These are phyloP conservation scores for Labeo rohita DNA, from an alignment of 2,113 vertebrate genomes.

Conservation along the genomic window DNA sequence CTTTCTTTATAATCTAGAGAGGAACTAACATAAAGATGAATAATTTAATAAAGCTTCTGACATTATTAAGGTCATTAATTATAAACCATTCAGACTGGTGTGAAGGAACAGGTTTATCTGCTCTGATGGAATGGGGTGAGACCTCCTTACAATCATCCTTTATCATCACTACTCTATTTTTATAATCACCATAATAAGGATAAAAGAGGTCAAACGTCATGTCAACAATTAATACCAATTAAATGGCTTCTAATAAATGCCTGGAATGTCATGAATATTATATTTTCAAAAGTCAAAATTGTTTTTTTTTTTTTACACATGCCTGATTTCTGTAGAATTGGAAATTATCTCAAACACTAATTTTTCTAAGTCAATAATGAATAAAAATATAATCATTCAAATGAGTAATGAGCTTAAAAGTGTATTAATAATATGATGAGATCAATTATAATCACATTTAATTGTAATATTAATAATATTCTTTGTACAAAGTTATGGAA, in stretches of 20 bases:
- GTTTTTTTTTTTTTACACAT: no score
- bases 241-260: not conserved
- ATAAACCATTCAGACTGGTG: not conserved
- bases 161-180: not conserved
- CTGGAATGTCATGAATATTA: not conserved
- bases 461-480: not conserved
- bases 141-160: not conserved
- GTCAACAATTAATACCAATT: not conserved
- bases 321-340: no score
- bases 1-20: not conserved
- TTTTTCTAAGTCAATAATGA: not conserved
- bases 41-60: constrained; percentile 3
- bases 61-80: constrained; percentile 37
- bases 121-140: not conserved
- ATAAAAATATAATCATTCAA: not conserved
- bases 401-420: not conserved
- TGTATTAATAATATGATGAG: not conserved
- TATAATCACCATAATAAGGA: not conserved
- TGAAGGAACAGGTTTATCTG: not conserved
- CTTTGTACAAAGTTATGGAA: not conserved
- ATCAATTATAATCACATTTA: not conserved
- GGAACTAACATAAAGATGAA: not conserved
- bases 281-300: not conserved
- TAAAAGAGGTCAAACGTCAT: not conserved
- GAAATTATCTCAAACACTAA: not conserved